A percentile compares a stretch with the other conserved stretches of the same genome.
These are phyloP conservation scores for Frankliniella fusca DNA, from an alignment of 2,888 invertebrate genomes.

Conservation along the genomic window DNA sequence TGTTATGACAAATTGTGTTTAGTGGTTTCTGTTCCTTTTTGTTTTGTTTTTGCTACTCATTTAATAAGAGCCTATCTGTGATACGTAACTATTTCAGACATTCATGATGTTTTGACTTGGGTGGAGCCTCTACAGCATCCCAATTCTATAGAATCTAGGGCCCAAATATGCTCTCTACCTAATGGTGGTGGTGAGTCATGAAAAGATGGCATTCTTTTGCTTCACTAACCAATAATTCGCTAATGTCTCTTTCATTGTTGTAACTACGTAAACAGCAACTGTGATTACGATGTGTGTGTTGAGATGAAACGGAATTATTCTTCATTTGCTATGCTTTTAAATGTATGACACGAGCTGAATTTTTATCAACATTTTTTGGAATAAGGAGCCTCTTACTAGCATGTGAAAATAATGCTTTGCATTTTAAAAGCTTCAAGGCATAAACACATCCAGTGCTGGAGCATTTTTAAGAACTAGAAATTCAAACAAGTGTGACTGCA, in stretches of 20 bases:
- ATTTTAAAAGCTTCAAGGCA: neutral
- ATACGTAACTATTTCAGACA: slow-evolving; percentile 13
- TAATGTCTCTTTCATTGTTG: neutral
- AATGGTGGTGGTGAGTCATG: slow-evolving; percentile 21
- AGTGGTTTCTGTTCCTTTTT: slow-evolving; percentile 19
- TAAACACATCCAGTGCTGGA: neutral
- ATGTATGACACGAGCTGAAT: neutral
- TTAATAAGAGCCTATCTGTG: neutral
- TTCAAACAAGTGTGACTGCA: too few species aligned
- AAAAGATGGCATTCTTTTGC: neutral
- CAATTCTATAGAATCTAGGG: slow-evolving; percentile 1
- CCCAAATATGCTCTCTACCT: neutral
- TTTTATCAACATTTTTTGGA: neutral
- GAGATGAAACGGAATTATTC: neutral
- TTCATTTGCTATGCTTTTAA: neutral
- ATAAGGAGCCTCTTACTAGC: neutral
- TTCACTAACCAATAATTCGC: neutral
- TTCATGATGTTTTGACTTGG: slow-evolving; percentile 16
- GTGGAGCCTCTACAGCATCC: slow-evolving; percentile 3
- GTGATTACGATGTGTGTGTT: neutral
- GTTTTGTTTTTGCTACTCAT: neutral
- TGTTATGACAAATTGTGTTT: neutral
- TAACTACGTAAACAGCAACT: neutral
- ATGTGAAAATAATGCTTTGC: slow-evolving; percentile 12
- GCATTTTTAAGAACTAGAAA: too few species aligned